Conservation (phyloP, 2,888 invertebrate genomes). For the Pyrrhosoma nymphula region DNA sequence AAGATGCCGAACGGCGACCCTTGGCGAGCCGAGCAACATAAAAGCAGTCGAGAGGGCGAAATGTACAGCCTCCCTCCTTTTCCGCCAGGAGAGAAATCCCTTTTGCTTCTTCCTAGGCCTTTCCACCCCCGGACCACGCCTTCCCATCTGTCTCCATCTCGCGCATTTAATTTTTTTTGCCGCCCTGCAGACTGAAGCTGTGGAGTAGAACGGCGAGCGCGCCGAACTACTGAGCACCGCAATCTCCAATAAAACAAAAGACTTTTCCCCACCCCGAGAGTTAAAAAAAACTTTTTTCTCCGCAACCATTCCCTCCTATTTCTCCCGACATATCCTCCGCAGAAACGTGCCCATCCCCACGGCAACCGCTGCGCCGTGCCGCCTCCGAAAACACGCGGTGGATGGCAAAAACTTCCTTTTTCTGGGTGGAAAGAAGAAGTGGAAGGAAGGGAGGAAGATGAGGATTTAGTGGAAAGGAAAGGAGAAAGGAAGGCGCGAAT, state of each 20-base stretch:
- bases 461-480: not conserved
- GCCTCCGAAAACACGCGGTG: not conserved
- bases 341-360: not conserved
- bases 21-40: too few relatives aligned
- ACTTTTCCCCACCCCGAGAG: not conserved
- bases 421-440: not conserved
- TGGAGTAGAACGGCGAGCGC: not conserved
- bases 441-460: not conserved
- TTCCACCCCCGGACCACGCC: not conserved
- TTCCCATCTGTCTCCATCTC: not conserved
- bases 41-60: too few relatives aligned
- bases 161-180: too few relatives aligned
- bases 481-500: not conserved
- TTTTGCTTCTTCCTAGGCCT: not conserved
- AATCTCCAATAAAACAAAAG: slow-evolving; percentile 55
- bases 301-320: not conserved
- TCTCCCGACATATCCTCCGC: not conserved
- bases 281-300: not conserved
- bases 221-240: not conserved
- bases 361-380: not conserved
- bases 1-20: too few relatives aligned
- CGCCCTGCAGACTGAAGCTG: not conserved
- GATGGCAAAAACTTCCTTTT: not conserved
- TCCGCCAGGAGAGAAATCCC: too few relatives aligned
- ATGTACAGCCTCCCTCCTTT: too few relatives aligned